Conservation (phyloP, 2,113 vertebrate genomes). For the Gavia stellata region DNA sequence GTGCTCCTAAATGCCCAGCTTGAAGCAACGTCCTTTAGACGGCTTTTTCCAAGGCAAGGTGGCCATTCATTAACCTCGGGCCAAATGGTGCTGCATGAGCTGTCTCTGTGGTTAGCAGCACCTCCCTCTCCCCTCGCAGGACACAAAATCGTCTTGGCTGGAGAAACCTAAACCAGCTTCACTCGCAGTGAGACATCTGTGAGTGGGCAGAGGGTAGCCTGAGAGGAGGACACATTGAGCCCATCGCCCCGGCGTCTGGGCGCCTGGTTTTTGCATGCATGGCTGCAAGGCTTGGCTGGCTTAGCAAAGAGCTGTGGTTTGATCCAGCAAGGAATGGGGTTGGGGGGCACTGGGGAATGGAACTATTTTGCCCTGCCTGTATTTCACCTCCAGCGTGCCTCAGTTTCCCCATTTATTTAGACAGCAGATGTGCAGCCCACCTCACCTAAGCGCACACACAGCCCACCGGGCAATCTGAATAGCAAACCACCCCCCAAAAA, state of each 20-base stretch:
- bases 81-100: background rate
- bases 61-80: rapidly evolving
- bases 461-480: no score
- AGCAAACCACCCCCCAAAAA: background rate
- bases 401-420: background rate
- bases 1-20: background rate
- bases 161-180: background rate
- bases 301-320: background rate
- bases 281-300: background rate
- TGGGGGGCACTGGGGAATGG: rapidly evolving
- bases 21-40: background rate
- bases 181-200: background rate
- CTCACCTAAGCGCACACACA: rapidly evolving
- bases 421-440: background rate
- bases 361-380: background rate
- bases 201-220: background rate
- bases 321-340: background rate
- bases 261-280: rapidly evolving
- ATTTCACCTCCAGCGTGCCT: rapidly evolving
- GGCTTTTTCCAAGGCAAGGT: background rate
- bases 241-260: rapidly evolving
- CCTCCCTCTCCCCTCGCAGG: background rate
- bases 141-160: background rate
- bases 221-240: background rate
- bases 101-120: no score